These are phyloP conservation scores for Caenorhabditis doughertyi DNA, from an alignment of 2,888 invertebrate genomes.

Conservation along the genomic window DNA sequence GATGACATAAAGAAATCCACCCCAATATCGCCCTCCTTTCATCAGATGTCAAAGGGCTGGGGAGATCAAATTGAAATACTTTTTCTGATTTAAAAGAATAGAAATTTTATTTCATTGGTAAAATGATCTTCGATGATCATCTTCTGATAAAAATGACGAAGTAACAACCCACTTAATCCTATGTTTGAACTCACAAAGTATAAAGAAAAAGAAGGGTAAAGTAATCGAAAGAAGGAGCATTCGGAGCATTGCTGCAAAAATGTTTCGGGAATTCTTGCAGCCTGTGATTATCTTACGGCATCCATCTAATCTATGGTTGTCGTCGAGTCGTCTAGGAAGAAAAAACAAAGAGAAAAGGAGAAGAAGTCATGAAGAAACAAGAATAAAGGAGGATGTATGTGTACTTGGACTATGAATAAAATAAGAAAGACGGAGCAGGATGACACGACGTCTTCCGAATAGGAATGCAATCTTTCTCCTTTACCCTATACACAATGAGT, in stretches of 20 bases:
- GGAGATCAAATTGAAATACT: conserved; percentile 22
- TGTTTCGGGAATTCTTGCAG: conserved; percentile 37
- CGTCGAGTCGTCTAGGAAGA: conserved; percentile 30
- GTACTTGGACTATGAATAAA: conserved; percentile 60
- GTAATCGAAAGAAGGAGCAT: not conserved
- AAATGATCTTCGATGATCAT: conserved; percentile 33
- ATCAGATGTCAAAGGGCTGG: conserved; percentile 27
- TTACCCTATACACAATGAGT: conserved; percentile 37
- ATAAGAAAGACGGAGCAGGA: conserved; percentile 15
- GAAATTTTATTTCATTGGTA: not conserved
- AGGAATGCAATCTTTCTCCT: conserved; percentile 44
- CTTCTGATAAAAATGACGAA: not conserved
- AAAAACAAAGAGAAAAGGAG: conserved; percentile 11
- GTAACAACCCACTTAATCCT: conserved; percentile 14
- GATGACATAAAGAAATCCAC: conserved; percentile 32
- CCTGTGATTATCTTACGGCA: conserved; percentile 50
- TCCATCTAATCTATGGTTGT: conserved; percentile 57
- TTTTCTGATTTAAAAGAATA: conserved; percentile 1
- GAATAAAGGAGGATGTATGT: conserved; percentile 25
- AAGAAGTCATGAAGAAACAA: conserved; percentile 38
- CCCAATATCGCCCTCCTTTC: conserved; percentile 3
- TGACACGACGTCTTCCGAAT: conserved; percentile 25
- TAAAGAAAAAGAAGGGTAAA: not conserved
- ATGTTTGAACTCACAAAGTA: conserved; percentile 2
- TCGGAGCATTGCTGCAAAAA: conserved; percentile 25